These are phyloP conservation scores for Drosophila malerkotliana DNA, from an alignment of 1,140 invertebrate species.

Conservation along the genomic window DNA sequence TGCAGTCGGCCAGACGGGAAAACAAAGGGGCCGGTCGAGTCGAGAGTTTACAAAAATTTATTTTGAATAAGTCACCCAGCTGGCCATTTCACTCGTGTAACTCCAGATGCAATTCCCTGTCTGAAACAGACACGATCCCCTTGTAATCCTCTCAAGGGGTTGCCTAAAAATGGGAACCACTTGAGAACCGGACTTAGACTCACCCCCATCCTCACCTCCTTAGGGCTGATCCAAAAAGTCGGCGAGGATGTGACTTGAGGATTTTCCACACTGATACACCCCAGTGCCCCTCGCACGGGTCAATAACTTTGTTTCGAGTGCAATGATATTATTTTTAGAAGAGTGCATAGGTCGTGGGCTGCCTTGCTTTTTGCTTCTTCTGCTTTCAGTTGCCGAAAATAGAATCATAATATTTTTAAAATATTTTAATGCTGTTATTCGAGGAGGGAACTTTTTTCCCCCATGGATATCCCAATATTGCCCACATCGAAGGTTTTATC, in stretches of 20 bases:
- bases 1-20: conserved; percentile 26
- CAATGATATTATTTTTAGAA: conserved; percentile 31
- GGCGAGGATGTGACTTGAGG: conserved; percentile 52
- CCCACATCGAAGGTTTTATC: not conserved
- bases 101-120: conserved; percentile 38
- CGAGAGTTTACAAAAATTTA: conserved; percentile 17
- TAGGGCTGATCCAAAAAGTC: conserved; percentile 15
- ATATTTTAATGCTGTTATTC: too few relatives aligned
- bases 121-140: conserved; percentile 22
- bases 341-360: conserved; percentile 50
- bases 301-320: conserved; percentile 44
- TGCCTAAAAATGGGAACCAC: conserved; percentile 37
- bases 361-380: not conserved
- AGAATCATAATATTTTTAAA: too few relatives aligned
- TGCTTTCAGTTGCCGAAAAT: too few relatives aligned
- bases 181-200: conserved; percentile 30
- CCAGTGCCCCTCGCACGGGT: conserved; percentile 52
- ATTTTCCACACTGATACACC: conserved; percentile 53
- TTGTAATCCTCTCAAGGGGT: conserved; percentile 57
- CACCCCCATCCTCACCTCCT: not conserved
- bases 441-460: too few relatives aligned
- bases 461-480: too few relatives aligned
- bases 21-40: conserved; percentile 29
- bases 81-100: conserved; percentile 55
- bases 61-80: conserved; percentile 60